A percentile compares a stretch with the other conserved stretches of the same genome.
Conservation (phyloP, 2,113 vertebrate genomes). For the Triplophysa dalaica region DNA sequence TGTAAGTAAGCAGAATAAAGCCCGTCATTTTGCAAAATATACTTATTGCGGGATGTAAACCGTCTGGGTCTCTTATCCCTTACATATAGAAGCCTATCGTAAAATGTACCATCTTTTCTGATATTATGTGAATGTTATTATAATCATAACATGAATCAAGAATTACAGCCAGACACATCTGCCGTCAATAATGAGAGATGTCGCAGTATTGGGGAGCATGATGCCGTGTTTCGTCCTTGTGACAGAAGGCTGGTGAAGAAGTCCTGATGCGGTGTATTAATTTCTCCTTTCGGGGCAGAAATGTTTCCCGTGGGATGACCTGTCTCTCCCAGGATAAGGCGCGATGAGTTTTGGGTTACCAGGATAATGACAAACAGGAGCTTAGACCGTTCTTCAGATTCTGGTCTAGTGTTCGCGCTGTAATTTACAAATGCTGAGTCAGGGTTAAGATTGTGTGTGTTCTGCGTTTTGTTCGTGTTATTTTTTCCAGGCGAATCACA, state of each 20-base stretch:
- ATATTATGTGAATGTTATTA: neutral
- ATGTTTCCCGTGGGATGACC: constrained; percentile 60
- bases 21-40: no score
- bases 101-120: neutral
- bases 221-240: constrained; percentile 49
- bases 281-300: constrained; percentile 76
- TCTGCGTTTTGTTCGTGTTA: constrained; percentile 29
- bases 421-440: constrained; percentile 30
- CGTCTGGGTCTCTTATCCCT: no score
- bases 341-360: constrained; percentile 65
- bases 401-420: constrained; percentile 8
- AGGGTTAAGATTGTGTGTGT: constrained; percentile 26
- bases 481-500: constrained; percentile 2
- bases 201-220: constrained; percentile 33
- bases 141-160: no score
- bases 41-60: no score
- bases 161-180: neutral
- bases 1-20: no score
- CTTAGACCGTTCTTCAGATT: constrained; percentile 48
- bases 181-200: neutral
- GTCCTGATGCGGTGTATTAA: constrained; percentile 67
- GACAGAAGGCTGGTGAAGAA: constrained; percentile 28
- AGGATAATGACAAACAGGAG: constrained; percentile 49
- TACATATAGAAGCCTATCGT: no score
- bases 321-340: constrained; percentile 67